These are phyloP conservation scores for Brenthis daphne DNA, from an alignment of 2,888 invertebrate genomes.

Conservation along the genomic window DNA sequence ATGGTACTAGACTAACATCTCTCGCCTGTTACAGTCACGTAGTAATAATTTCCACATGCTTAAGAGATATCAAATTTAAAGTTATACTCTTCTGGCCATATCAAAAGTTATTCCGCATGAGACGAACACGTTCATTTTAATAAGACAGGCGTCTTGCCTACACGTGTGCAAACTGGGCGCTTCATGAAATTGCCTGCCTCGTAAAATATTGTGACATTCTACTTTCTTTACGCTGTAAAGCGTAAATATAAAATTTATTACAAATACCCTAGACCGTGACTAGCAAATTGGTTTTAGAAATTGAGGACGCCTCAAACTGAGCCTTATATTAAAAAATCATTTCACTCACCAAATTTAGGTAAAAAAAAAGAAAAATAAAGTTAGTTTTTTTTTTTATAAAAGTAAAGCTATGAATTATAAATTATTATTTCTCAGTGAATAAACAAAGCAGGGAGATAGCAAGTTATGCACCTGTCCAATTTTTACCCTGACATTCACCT, in stretches of 20 bases:
- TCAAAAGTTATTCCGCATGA: slow-evolving; percentile 26
- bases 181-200: slow-evolving; percentile 44
- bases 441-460: slow-evolving; percentile 8
- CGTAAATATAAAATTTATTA: slow-evolving; percentile 38
- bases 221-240: slow-evolving; percentile 34
- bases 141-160: slow-evolving; percentile 44
- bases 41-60: slow-evolving; percentile 12
- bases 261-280: slow-evolving; percentile 20
- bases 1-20: slow-evolving; percentile 18
- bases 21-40: neutral
- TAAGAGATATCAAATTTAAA: slow-evolving; percentile 21
- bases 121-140: slow-evolving; percentile 39
- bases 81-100: slow-evolving; percentile 17
- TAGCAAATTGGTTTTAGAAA: slow-evolving; percentile 15
- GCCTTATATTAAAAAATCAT: too few species aligned
- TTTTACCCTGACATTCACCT: slow-evolving; percentile 36
- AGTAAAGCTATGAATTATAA: too few species aligned
- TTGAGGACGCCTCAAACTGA: neutral
- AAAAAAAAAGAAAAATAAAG: too few species aligned
- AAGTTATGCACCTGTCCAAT: slow-evolving; percentile 30
- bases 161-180: slow-evolving; percentile 39
- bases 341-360: too few species aligned
- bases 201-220: slow-evolving; percentile 42
- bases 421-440: neutral
- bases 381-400: too few species aligned